Evolutionary conservation across 2,797 vertebrate genomes (phyloP).

Genomic region (Sphenopsis melanotis): DNA sequence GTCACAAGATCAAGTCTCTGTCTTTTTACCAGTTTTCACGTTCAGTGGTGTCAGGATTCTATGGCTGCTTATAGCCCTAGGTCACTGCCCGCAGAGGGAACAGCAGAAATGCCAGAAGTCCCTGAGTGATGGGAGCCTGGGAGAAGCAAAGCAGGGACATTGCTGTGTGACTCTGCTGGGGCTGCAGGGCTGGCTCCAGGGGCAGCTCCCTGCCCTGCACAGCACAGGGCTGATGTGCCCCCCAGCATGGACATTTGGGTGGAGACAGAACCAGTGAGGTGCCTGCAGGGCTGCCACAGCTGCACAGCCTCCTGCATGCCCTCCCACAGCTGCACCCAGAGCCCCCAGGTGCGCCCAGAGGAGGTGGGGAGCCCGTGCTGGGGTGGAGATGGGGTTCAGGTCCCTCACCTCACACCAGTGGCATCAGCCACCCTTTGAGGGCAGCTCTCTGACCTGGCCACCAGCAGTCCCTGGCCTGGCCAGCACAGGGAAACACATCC

Average conservation of each 20-base stretch:
- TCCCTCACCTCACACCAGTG: accelerated
- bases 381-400: background rate
- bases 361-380: background rate
- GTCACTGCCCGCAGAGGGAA: background rate
- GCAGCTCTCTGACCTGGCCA: background rate
- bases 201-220: background rate
- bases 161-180: background rate
- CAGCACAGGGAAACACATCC: background rate
- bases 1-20: background rate
- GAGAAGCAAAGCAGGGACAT: background rate
- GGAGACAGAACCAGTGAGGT: accelerated
- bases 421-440: too few species aligned
- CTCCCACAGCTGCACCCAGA: background rate
- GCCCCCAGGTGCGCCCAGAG: too few species aligned
- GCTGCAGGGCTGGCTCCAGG: accelerated
- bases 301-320: background rate
- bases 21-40: accelerated
- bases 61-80: background rate
- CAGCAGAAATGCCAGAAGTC: background rate
- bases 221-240: accelerated
- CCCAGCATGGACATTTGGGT: accelerated
- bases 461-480: background rate
- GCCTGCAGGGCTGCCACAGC: background rate
- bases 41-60: background rate
- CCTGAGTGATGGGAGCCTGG: background rate